Conservation (phyloP, 2,797 vertebrate genomes). For the Betta splendens region DNA sequence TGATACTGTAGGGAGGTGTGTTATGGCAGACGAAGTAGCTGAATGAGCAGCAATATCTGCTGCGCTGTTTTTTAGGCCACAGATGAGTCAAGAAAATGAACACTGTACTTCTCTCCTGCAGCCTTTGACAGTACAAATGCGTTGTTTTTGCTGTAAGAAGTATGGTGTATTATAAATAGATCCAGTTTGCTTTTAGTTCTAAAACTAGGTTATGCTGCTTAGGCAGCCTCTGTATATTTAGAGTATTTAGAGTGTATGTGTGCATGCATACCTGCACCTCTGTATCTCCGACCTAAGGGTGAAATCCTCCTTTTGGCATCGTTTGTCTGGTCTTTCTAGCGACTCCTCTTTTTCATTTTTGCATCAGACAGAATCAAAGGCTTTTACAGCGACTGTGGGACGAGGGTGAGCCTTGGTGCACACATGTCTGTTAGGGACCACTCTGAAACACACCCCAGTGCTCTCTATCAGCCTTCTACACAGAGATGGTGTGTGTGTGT, state of each 20-base stretch:
- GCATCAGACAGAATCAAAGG: constrained; percentile 17
- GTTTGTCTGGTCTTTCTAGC: constrained; percentile 18
- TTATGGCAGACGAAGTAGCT: constrained; percentile 57
- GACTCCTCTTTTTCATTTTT: constrained; percentile 17
- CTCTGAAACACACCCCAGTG: constrained; percentile 22
- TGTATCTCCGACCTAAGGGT: no score
- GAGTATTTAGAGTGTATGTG: no score
- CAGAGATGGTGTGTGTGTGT: constrained; percentile 43
- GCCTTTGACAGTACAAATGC: constrained; percentile 51
- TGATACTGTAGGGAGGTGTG: constrained; percentile 48
- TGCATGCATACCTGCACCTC: constrained; percentile 7
- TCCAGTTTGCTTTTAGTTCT: constrained; percentile 44
- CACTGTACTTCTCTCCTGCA: constrained; percentile 41
- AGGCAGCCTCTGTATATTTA: constrained; percentile 44
- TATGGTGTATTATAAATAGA: constrained; percentile 63
- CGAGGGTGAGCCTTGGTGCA: constrained; percentile 16
- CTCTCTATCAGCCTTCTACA: constrained; percentile 47
- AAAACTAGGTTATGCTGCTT: constrained; percentile 65
- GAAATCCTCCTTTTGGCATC: no score
- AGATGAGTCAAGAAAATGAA: constrained; percentile 63
- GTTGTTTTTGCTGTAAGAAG: constrained; percentile 51
- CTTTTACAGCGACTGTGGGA: constrained; percentile 24
- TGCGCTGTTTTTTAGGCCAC: constrained; percentile 63
- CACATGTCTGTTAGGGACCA: constrained; percentile 27
- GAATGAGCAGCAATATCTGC: constrained; percentile 64